Evolutionary conservation across 2,113 vertebrate genomes (phyloP).

Genomic region (Octodon degus): DNA sequence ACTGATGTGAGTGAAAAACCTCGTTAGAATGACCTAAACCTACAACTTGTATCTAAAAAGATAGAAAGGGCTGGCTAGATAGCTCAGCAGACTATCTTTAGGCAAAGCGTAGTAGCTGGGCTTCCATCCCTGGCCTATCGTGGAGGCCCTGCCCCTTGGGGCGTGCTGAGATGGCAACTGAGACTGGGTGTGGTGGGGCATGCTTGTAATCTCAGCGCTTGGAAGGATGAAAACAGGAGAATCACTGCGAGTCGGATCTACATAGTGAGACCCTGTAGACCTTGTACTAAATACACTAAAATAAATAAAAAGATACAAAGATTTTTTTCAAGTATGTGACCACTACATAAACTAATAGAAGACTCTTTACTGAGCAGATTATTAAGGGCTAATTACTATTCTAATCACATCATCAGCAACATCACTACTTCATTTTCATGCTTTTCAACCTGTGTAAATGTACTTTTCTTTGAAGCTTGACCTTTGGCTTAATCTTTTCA

Average conservation of each 20-base stretch:
- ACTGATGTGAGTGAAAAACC: background rate
- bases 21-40: background rate
- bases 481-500: conserved; percentile 8
- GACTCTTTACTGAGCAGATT: background rate
- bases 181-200: too few relatives aligned
- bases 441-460: background rate
- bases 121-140: too few relatives aligned
- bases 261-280: too few relatives aligned
- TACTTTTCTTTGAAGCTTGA: background rate
- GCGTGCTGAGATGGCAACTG: too few relatives aligned
- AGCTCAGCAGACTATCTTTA: too few relatives aligned
- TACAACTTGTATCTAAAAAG: conserved; percentile 1
- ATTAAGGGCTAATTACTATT: background rate
- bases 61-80: background rate
- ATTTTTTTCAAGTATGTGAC: background rate
- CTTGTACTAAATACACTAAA: too few relatives aligned
- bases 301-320: too few relatives aligned
- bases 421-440: background rate
- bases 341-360: background rate
- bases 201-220: too few relatives aligned
- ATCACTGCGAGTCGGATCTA: too few relatives aligned
- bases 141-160: too few relatives aligned
- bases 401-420: background rate
- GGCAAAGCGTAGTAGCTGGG: too few relatives aligned
- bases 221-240: too few relatives aligned